Base-by-base conservation (phyloP, 2,797 vertebrate species). In the Hippocampus kuda region DNA sequence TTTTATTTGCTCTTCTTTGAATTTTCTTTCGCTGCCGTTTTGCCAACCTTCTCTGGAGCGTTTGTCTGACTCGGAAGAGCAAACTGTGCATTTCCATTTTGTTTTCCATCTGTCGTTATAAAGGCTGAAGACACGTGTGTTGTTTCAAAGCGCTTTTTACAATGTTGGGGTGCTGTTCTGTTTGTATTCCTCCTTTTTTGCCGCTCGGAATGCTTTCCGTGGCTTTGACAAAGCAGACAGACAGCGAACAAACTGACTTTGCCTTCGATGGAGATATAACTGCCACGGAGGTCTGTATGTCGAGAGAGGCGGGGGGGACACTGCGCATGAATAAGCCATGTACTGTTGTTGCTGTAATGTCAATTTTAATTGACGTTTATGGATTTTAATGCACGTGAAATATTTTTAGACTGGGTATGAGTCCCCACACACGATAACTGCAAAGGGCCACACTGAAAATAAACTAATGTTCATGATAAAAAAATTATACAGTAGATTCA, bases 161-260 rank as follows among this genome's bases (percentile, higher is more conserved):
- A 85, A 89, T 27, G 80, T 82, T 85, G 86, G 86, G 72, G 93
- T 92, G 27, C 80, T 64, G 62, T 65, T 60, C 59, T 68, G 8
- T 59, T 61, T 69, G n/a, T 93, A 86, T 83, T 76, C 89, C 83
- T 89, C 82, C 89, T 91, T 91, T 92, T 92, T 86, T 92, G 86
- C 91, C 81, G 71, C 79, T 87, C 22, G 92, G 92, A 91, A 89
- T 79, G 81, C 49, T 15, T 86, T 88, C 74, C 34, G 9, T 69
- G 79, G 38, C 38, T 83, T 76, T 88, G 86, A 80, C 86, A 88
- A 86, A 75, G 82, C 90, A 99, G 96, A 98, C 96, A 6, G 97
- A 99, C 94, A 99, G 96, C 79, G 97, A 99, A 80, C 94, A 92
- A 84, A 95, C 94, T 12, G 94, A 98, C 80, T 97, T 94, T 53